Evolutionary conservation across 2,888 invertebrate genomes (phyloP).

Genomic region (Eupithecia centaureata): DNA sequence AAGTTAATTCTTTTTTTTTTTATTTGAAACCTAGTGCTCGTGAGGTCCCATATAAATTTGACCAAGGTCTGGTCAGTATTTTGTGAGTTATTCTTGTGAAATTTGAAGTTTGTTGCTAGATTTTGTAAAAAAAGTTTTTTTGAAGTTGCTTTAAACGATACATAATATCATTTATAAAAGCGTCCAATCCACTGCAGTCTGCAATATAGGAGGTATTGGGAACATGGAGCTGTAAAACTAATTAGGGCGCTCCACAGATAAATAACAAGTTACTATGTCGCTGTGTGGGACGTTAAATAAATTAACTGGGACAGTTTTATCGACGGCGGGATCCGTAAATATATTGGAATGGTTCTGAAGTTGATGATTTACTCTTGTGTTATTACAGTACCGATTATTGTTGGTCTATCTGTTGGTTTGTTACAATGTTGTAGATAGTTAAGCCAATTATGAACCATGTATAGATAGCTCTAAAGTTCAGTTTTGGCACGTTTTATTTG

Average conservation of each 20-base stretch:
- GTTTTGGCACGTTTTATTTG: neutral
- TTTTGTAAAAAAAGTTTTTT: constrained; percentile 92
- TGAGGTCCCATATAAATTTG: too few relatives aligned
- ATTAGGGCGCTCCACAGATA: constrained; percentile 37
- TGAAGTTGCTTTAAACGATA: too few relatives aligned
- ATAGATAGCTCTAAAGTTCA: neutral
- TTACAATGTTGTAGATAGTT: neutral
- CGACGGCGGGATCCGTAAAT: constrained; percentile 13
- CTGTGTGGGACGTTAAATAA: constrained; percentile 25
- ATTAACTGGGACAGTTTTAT: constrained; percentile 23
- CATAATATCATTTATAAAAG: constrained; percentile 2
- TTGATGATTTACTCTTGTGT: constrained; percentile 5
- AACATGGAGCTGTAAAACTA: constrained; percentile 37
- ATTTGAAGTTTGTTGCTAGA: too few relatives aligned
- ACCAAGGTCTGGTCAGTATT: too few relatives aligned
- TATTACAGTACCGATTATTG: neutral
- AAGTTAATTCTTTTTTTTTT: too few relatives aligned
- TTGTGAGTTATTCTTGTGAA: too few relatives aligned
- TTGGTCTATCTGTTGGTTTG: neutral
- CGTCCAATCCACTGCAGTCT: constrained; percentile 16
- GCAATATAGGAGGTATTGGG: constrained; percentile 11
- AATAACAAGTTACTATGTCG: constrained; percentile 13
- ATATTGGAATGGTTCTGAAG: constrained; percentile 10
- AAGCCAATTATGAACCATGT: neutral
- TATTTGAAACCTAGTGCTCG: too few relatives aligned